These are phyloP conservation scores for Euplexia lucipara DNA, from an alignment of 2,888 invertebrate species.

Conservation along the genomic window DNA sequence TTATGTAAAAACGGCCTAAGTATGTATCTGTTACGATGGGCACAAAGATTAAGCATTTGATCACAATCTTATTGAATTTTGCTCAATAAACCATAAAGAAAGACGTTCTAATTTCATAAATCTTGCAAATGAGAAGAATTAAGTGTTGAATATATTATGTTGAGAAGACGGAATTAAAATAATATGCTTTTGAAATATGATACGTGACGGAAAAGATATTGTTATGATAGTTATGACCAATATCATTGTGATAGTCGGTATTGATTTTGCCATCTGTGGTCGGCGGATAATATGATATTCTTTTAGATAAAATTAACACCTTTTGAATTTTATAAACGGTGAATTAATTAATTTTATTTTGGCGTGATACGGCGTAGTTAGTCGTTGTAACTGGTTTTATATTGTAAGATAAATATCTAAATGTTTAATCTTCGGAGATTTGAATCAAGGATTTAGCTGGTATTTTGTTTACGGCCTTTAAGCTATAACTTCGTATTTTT, in stretches of 20 bases:
- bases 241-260: not conserved
- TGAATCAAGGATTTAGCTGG: conserved; percentile 6
- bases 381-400: conserved; percentile 7
- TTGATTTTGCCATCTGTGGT: conserved; percentile 1
- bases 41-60: conserved; percentile 21
- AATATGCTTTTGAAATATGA: conserved; percentile 43
- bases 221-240: conserved; percentile 4
- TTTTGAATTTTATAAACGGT: conserved; percentile 1
- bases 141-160: conserved; percentile 24
- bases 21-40: conserved; percentile 42
- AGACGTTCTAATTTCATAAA: conserved; percentile 43
- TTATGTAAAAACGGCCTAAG: conserved; percentile 35
- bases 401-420: conserved; percentile 4
- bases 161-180: not conserved
- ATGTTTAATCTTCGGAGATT: conserved; percentile 16
- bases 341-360: not conserved
- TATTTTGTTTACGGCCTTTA: conserved; percentile 13
- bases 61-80: conserved; percentile 33
- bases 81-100: conserved; percentile 35
- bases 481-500: not conserved
- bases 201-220: not conserved
- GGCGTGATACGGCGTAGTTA: not conserved
- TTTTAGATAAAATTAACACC: conserved; percentile 10
- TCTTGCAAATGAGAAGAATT: conserved; percentile 12
- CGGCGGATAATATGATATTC: conserved; percentile 23